Evolutionary conservation across 2,113 vertebrate species (phyloP).

Genomic region (Embiotoca jacksoni): DNA sequence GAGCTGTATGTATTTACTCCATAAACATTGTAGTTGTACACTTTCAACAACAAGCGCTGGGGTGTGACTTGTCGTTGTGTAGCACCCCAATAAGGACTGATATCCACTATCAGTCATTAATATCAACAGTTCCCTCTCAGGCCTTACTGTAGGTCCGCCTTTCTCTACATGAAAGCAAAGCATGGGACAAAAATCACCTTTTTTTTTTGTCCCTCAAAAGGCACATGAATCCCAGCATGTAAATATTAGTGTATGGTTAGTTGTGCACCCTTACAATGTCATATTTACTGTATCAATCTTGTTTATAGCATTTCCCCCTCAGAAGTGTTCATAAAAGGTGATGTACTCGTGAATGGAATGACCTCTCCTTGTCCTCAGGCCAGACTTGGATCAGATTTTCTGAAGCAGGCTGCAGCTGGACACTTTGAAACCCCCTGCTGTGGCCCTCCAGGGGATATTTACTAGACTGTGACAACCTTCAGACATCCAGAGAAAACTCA

Average conservation of each 20-base stretch:
- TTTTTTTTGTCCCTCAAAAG: not conserved
- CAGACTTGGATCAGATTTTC: constrained; percentile 46
- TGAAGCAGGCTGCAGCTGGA: constrained; percentile 53
- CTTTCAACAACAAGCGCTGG: not conserved
- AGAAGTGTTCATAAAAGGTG: constrained; percentile 15
- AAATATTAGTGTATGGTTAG: constrained; percentile 6
- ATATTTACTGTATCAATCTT: constrained; percentile 12
- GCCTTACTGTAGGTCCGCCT: not conserved
- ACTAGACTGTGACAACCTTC: constrained; percentile 68
- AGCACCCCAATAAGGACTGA: not conserved
- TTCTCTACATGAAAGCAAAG: constrained; percentile 3
- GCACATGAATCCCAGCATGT: constrained; percentile 5
- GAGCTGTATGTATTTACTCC: not conserved
- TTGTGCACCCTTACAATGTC: constrained; percentile 7
- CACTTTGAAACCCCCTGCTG: constrained; percentile 54
- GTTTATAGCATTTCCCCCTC: constrained; percentile 1
- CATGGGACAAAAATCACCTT: not conserved
- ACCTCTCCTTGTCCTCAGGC: constrained; percentile 35
- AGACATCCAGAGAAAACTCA: constrained; percentile 61
- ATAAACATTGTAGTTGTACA: not conserved
- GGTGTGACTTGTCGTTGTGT: not conserved
- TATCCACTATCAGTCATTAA: not conserved
- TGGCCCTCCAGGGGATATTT: constrained; percentile 53
- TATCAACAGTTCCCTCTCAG: not conserved
- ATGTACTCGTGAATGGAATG: constrained; percentile 29